phyloP scores from a whole-genome alignment of 2,888 invertebrate genomes.

The Rhogogaster chlorosoma region DNA sequence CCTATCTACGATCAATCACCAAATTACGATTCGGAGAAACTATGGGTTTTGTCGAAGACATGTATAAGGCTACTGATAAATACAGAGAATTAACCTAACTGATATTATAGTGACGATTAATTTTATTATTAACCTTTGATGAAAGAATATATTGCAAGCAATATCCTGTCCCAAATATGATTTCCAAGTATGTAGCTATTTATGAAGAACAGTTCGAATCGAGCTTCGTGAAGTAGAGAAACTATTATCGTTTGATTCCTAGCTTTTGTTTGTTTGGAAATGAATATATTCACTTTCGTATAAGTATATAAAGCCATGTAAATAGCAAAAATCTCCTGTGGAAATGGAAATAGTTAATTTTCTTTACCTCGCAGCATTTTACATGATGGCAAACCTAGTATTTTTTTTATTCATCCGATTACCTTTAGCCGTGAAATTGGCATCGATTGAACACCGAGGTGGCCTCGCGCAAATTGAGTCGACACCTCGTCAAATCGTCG shows the following conservation, averaged over 20 bases:
- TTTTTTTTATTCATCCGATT: slow-evolving; percentile 44
- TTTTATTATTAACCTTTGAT: neutral
- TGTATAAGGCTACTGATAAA: slow-evolving; percentile 32
- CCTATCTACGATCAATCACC: slow-evolving; percentile 10
- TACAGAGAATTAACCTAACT: slow-evolving; percentile 37
- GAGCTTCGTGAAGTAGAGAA: slow-evolving; percentile 32
- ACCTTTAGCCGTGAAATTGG: slow-evolving; percentile 41
- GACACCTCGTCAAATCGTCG: slow-evolving; percentile 20
- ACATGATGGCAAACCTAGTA: slow-evolving; percentile 35
- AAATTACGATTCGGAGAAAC: slow-evolving; percentile 4
- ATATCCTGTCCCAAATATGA: neutral
- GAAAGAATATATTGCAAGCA: neutral
- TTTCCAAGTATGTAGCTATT: neutral
- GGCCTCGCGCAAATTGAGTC: slow-evolving; percentile 13
- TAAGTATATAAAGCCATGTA: neutral
- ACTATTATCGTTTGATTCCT: neutral
- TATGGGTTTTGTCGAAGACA: slow-evolving; percentile 17
- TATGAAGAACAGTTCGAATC: neutral
- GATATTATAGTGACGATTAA: neutral
- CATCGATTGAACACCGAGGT: slow-evolving; percentile 18
- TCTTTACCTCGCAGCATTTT: slow-evolving; percentile 47
- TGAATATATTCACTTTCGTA: neutral
- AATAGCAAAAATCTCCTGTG: slow-evolving; percentile 6
- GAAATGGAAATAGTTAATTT: slow-evolving; percentile 43
- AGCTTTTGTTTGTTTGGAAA: slow-evolving; percentile 1